Conservation (phyloP, 1,140 invertebrate genomes). For the Drosophila leontia region DNA sequence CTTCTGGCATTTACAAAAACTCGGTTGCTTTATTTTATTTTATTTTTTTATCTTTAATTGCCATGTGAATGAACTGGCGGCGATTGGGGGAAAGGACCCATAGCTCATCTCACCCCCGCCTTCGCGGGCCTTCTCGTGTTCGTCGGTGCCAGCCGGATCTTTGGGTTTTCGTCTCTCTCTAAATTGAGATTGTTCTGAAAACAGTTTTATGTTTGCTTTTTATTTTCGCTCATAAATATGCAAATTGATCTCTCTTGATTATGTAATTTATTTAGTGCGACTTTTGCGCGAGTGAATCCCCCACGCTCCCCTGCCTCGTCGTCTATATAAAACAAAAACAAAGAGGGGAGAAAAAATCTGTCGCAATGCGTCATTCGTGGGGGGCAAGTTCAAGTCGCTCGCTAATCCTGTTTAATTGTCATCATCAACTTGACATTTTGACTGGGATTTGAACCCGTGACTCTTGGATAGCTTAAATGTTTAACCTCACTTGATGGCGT, state of each 20-base stretch:
- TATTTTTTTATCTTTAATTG: slow-evolving; percentile 46
- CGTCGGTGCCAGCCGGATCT: slow-evolving; percentile 79
- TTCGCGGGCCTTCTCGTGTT: slow-evolving; percentile 35
- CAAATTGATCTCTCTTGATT: slow-evolving; percentile 68
- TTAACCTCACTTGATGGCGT: slow-evolving; percentile 29
- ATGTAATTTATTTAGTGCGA: slow-evolving; percentile 67
- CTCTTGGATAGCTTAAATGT: slow-evolving; percentile 51
- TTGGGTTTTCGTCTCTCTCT: neutral
- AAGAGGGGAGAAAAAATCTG: slow-evolving; percentile 10
- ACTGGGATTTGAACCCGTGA: slow-evolving; percentile 49
- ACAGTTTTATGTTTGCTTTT: slow-evolving; percentile 60
- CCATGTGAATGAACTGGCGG: slow-evolving; percentile 75
- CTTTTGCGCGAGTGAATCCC: slow-evolving; percentile 25
- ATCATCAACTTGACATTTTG: slow-evolving; percentile 55
- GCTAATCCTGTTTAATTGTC: slow-evolving; percentile 59
- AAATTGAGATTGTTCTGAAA: slow-evolving; percentile 50
- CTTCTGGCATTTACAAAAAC: slow-evolving; percentile 26
- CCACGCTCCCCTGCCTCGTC: neutral
- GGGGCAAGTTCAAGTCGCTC: slow-evolving; percentile 63
- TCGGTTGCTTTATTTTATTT: slow-evolving; percentile 21
- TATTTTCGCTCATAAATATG: slow-evolving; percentile 81
- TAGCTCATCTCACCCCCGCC: slow-evolving; percentile 30
- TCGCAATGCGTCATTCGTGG: slow-evolving; percentile 40
- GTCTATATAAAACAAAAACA: neutral
- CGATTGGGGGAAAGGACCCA: slow-evolving; percentile 60